These are phyloP conservation scores for Chionodraco myersi DNA, from an alignment of 2,113 vertebrate genomes.

Conservation along the genomic window DNA sequence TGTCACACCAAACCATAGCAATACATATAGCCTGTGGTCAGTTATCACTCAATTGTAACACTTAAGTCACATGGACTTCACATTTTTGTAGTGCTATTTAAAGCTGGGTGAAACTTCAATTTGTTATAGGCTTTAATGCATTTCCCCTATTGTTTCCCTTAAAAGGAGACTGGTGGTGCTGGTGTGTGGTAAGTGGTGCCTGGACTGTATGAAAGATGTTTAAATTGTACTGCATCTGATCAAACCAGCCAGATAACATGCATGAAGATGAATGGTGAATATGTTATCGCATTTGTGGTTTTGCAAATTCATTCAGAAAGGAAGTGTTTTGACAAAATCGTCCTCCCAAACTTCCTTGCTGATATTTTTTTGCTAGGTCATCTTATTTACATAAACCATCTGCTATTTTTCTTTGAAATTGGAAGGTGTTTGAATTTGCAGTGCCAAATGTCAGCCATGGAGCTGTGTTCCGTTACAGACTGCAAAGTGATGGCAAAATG, in stretches of 20 bases:
- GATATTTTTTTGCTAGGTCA: constrained; percentile 1
- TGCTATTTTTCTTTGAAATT: constrained; percentile 36
- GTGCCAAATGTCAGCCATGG: constrained; percentile 73
- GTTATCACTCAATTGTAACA: constrained; percentile 39
- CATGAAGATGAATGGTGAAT: constrained; percentile 61
- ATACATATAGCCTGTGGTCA: constrained; percentile 61
- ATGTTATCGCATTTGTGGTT: constrained; percentile 34
- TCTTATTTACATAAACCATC: constrained; percentile 34
- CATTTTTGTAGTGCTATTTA: constrained; percentile 38
- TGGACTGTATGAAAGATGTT: constrained; percentile 32
- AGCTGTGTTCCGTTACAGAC: constrained; percentile 35
- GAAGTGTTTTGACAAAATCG: constrained; percentile 37
- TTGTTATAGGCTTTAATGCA: constrained; percentile 34
- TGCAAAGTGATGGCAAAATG: constrained; percentile 23
- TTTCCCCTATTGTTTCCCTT: neutral
- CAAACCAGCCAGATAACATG: constrained; percentile 48
- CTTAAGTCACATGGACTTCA: constrained; percentile 24
- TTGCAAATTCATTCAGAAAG: constrained; percentile 29
- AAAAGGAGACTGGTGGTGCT: constrained; percentile 30
- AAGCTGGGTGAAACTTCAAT: constrained; percentile 25
- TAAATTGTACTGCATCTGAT: constrained; percentile 40
- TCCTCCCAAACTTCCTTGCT: neutral
- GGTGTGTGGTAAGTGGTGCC: constrained; percentile 38
- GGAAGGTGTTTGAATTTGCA: constrained; percentile 42
- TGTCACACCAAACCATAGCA: constrained; percentile 71